Conservation (phyloP, 2,888 invertebrate species). For the Disparrhopalites patrizii region DNA sequence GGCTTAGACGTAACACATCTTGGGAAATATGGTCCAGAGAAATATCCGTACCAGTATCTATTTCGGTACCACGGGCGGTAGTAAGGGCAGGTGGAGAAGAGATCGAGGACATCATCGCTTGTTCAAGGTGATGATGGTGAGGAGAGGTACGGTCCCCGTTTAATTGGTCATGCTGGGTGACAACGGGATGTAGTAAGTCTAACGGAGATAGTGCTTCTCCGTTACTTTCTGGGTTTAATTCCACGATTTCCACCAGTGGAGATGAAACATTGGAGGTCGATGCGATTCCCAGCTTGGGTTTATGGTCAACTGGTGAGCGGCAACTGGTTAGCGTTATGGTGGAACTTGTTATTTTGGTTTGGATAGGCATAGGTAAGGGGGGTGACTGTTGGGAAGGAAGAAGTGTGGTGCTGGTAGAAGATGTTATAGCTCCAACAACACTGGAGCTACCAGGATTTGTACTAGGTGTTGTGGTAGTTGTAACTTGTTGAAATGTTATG, state of each 20-base stretch:
- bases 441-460: constrained; percentile 38
- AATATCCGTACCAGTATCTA: constrained; percentile 3
- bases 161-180: constrained; percentile 12
- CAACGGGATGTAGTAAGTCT: constrained; percentile 5
- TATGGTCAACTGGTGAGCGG: constrained; percentile 19
- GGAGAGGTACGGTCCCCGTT: constrained; percentile 26
- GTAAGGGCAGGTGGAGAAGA: constrained; percentile 31
- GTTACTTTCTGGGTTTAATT: constrained; percentile 10
- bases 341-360: constrained; percentile 26
- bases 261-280: constrained; percentile 6
- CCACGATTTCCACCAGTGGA: constrained; percentile 23
- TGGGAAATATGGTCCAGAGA: constrained; percentile 15
- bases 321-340: constrained; percentile 25
- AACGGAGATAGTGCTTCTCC: constrained; percentile 18
- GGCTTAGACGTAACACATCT: constrained; percentile 18
- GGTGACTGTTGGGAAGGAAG: constrained; percentile 15
- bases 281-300: constrained; percentile 4
- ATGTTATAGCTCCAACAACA: constrained; percentile 28
- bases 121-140: constrained; percentile 10
- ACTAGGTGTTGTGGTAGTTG: constrained; percentile 43
- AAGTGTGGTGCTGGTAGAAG: constrained; percentile 9
- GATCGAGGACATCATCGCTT: constrained; percentile 28
- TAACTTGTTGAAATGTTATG: constrained; percentile 49
- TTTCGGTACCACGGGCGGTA: background rate
- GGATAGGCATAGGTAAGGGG: constrained; percentile 13